Evolutionary conservation across 1,140 invertebrate species (phyloP).

Genomic region (Sitophilus oryzae): DNA sequence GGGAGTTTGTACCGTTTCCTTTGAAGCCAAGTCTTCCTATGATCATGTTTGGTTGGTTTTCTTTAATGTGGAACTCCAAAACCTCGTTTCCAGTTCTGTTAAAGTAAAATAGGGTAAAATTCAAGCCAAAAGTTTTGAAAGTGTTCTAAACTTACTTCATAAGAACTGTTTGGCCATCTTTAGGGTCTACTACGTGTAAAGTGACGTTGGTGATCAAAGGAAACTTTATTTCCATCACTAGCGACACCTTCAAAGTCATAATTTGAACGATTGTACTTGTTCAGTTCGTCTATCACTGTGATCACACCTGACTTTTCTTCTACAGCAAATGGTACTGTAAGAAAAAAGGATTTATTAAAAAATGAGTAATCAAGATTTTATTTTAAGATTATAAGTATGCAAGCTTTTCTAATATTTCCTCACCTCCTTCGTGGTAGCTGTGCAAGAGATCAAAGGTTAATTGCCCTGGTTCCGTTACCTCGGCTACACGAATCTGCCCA

Average conservation of each 20-base stretch:
- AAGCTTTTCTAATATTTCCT: conserved; percentile 13
- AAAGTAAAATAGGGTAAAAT: conserved; percentile 6
- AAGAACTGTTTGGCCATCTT: conserved; percentile 60
- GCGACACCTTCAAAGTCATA: conserved; percentile 81
- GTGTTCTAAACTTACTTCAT: conserved; percentile 54
- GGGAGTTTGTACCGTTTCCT: conserved; percentile 48
- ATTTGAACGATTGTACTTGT: conserved; percentile 58
- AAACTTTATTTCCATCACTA: conserved; percentile 58
- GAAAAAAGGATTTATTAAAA: conserved; percentile 6
- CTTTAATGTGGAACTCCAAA: conserved; percentile 68
- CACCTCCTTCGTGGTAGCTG: conserved; percentile 75
- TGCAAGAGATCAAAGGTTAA: conserved; percentile 73
- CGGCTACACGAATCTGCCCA: conserved; percentile 72
- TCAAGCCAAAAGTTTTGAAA: background rate
- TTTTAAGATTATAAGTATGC: too few relatives aligned
- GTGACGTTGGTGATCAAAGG: conserved; percentile 74
- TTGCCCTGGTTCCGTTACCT: conserved; percentile 59
- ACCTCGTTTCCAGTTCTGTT: conserved; percentile 57
- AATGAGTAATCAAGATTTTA: conserved; percentile 9
- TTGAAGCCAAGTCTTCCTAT: conserved; percentile 67
- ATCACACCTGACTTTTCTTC: conserved; percentile 84
- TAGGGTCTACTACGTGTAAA: conserved; percentile 72
- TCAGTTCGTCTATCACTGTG: conserved; percentile 70
- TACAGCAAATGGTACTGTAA: conserved; percentile 81
- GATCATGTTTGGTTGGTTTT: conserved; percentile 67